Evolutionary conservation across 2,113 vertebrate genomes (phyloP).

Genomic region (Zosterops pallidus): DNA sequence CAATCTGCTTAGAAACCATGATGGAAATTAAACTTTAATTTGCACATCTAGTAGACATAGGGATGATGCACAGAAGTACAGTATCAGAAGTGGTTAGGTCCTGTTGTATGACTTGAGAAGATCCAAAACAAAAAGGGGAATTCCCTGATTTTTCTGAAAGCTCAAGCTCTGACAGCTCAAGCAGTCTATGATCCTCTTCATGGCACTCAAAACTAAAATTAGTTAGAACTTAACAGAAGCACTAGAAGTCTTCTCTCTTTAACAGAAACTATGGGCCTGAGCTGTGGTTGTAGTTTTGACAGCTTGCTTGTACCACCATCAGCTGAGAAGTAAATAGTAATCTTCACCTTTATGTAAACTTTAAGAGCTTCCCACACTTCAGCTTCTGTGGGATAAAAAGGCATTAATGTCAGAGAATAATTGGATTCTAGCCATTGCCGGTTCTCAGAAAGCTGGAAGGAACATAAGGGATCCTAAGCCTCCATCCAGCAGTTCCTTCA

Average conservation of each 20-base stretch:
- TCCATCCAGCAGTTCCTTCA: constrained; percentile 35
- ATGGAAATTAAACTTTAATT: not conserved
- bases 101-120: not conserved
- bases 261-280: not conserved
- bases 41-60: not conserved
- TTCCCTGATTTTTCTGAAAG: not conserved
- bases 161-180: not conserved
- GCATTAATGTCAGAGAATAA: constrained; percentile 69
- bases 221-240: not conserved
- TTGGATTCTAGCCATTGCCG: constrained; percentile 53
- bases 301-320: not conserved
- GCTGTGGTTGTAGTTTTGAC: not conserved
- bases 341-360: constrained; percentile 65
- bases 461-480: constrained; percentile 60
- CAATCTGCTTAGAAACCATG: constrained; percentile 17
- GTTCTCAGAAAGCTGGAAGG: constrained; percentile 44
- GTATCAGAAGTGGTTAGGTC: not conserved
- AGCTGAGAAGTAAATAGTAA: constrained; percentile 24
- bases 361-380: constrained; percentile 64
- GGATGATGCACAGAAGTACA: not conserved
- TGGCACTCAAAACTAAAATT: not conserved
- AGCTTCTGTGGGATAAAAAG: constrained; percentile 58
- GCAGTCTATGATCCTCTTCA: not conserved
- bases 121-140: not conserved
- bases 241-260: not conserved